A percentile compares a stretch with the other conserved stretches of the same genome.
These are phyloP conservation scores for Seriola aureovittata DNA, from an alignment of 2,113 vertebrate species.

Conservation along the genomic window DNA sequence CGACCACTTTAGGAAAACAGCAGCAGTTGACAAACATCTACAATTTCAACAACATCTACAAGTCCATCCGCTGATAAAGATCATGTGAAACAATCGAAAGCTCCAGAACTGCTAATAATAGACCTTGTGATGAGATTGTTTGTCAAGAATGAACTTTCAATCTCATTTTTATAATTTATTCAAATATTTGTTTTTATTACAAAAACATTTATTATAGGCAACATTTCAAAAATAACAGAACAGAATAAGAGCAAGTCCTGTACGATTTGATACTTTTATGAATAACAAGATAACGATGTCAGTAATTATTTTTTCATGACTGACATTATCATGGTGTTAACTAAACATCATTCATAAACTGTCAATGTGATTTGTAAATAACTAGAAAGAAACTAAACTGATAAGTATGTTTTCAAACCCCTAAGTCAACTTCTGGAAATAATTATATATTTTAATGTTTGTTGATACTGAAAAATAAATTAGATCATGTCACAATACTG, in stretches of 20 bases:
- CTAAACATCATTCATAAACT: background rate
- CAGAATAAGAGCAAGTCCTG: constrained; percentile 1
- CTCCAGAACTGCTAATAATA: background rate
- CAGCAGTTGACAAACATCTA: background rate
- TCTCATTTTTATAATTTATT: background rate
- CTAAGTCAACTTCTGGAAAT: constrained; percentile 34
- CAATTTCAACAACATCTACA: too few species aligned
- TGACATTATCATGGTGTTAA: background rate
- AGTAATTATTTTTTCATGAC: background rate
- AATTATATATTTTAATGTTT: background rate
- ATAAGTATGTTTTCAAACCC: background rate
- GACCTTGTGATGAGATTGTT: background rate
- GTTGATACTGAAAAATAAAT: constrained; percentile 13
- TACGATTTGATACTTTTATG: constrained; percentile 10
- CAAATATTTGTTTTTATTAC: background rate
- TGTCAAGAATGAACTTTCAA: background rate
- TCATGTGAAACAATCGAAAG: background rate
- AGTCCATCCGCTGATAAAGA: background rate
- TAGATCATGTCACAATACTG: background rate
- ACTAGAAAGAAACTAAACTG: background rate
- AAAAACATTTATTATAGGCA: constrained; percentile 40
- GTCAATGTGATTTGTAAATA: background rate
- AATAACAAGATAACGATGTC: background rate
- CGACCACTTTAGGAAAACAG: background rate
- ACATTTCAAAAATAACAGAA: constrained; percentile 48